Evolutionary conservation across 1,140 invertebrate species (phyloP).

Genomic region (Sminthurides bifidus): DNA sequence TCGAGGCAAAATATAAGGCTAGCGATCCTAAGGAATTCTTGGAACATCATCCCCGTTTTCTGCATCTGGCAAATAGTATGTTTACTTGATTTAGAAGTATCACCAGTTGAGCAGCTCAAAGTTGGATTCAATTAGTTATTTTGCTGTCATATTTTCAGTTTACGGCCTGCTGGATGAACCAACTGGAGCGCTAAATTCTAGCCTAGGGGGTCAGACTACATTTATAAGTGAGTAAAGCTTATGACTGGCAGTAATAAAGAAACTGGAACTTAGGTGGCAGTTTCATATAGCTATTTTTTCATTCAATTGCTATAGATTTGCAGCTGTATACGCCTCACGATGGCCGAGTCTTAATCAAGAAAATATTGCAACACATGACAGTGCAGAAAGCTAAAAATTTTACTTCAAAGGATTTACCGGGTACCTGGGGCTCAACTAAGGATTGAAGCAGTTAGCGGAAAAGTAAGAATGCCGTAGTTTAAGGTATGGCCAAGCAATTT

Average conservation of each 20-base stretch:
- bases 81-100: too few species aligned
- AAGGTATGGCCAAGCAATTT: background rate
- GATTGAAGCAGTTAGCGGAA: constrained; percentile 41
- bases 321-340: too few species aligned
- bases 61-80: constrained; percentile 45
- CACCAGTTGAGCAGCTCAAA: too few species aligned
- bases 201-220: constrained; percentile 55
- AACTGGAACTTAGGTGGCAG: too few species aligned
- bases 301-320: constrained; percentile 12
- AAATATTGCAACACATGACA: constrained; percentile 61
- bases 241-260: too few species aligned
- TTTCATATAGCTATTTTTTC: background rate
- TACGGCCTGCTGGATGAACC: constrained; percentile 65
- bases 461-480: constrained; percentile 37
- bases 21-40: constrained; percentile 43
- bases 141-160: constrained; percentile 46
- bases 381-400: constrained; percentile 66
- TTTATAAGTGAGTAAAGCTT: constrained; percentile 40
- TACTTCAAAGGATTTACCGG: constrained; percentile 57
- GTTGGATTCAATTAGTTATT: constrained; percentile 12
- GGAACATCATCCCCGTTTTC: constrained; percentile 59
- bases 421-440: constrained; percentile 41
- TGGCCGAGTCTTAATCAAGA: too few species aligned
- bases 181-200: constrained; percentile 49
- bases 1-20: constrained; percentile 36